Conservation (phyloP, 2,113 vertebrate genomes). For the Ceratotherium simum region DNA sequence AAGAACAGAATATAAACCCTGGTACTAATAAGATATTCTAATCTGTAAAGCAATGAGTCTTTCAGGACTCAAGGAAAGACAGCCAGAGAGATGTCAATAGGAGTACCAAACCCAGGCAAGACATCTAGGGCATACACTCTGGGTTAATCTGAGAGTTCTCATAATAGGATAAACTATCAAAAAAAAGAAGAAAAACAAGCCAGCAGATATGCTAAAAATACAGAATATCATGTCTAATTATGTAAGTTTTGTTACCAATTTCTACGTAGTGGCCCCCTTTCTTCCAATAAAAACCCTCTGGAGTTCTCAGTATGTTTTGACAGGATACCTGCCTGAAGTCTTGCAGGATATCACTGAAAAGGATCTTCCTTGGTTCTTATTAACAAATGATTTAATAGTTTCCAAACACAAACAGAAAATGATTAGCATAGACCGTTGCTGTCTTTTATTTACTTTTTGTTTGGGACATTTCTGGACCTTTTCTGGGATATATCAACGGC, state of each 20-base stretch:
- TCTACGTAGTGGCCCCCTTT: background rate
- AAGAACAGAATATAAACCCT: conserved; percentile 9
- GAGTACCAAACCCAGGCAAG: background rate
- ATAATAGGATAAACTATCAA: background rate
- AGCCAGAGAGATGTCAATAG: background rate
- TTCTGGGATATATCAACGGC: background rate
- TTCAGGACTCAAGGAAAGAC: background rate
- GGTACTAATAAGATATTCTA: background rate
- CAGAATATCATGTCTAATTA: background rate
- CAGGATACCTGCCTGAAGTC: background rate
- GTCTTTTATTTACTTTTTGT: conserved; percentile 24
- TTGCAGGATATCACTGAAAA: background rate
- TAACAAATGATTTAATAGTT: conserved; percentile 14
- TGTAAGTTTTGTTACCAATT: background rate
- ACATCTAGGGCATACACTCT: background rate
- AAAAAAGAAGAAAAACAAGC: background rate
- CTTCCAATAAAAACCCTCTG: conserved; percentile 4
- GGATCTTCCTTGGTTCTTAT: conserved; percentile 4
- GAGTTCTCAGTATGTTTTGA: background rate
- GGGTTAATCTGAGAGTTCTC: background rate
- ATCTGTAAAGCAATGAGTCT: background rate
- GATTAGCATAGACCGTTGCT: background rate
- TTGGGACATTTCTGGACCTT: background rate
- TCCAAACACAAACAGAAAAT: background rate
- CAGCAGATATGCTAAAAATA: background rate